phyloP scores from a whole-genome alignment of 2,888 invertebrate species.

The Mayetiola destructor region DNA sequence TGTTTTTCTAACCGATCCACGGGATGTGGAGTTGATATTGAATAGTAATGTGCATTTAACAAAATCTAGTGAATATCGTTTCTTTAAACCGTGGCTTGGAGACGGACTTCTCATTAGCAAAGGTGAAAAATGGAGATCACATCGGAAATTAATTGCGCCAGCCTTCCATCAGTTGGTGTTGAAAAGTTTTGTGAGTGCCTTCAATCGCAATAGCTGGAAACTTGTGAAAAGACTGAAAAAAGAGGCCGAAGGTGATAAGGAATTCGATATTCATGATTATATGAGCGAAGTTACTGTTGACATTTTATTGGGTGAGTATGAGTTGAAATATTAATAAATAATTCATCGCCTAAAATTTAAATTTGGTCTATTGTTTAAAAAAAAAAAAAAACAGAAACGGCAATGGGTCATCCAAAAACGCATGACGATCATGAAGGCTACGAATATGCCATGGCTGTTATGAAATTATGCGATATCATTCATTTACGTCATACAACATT shows the following conservation, averaged over 20 bases:
- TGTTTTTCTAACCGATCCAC: constrained; percentile 51
- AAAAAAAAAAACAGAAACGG: constrained; percentile 45
- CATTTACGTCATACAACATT: constrained; percentile 47
- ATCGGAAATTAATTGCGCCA: constrained; percentile 70
- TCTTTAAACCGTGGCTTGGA: constrained; percentile 48
- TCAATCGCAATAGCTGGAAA: constrained; percentile 57
- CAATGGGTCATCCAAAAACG: constrained; percentile 65
- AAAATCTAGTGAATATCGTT: constrained; percentile 32
- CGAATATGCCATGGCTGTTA: constrained; percentile 72
- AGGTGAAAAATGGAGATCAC: constrained; percentile 64
- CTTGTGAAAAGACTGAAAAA: constrained; percentile 48
- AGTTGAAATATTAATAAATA: background rate
- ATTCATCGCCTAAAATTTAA: background rate
- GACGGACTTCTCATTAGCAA: constrained; percentile 63
- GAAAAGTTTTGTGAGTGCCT: constrained; percentile 62
- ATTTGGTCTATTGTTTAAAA: background rate
- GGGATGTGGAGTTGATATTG: constrained; percentile 57
- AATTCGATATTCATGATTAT: constrained; percentile 62
- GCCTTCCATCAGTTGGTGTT: constrained; percentile 72
- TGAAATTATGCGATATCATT: constrained; percentile 74
- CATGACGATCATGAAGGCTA: constrained; percentile 55
- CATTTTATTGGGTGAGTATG: constrained; percentile 46
- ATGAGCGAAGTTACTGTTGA: constrained; percentile 69
- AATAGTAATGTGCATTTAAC: constrained; percentile 60
- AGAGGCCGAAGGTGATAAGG: constrained; percentile 48